phyloP scores from a whole-genome alignment of 2,888 invertebrate species.

The Synergus gifuensis region DNA sequence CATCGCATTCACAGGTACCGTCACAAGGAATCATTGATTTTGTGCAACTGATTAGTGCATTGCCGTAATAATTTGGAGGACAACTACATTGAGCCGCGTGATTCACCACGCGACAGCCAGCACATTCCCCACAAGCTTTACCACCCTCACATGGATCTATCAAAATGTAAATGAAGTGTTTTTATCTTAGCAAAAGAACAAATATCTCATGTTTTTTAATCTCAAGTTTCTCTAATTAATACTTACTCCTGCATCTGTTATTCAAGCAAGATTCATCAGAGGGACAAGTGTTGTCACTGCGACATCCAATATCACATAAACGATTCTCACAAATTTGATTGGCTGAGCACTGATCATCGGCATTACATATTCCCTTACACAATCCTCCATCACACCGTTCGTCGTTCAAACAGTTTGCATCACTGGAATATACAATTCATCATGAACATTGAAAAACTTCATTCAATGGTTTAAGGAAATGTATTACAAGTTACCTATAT shows the following conservation, averaged over 20 bases:
- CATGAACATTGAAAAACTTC: neutral
- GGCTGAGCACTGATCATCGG: constrained; percentile 87
- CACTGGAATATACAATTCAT: constrained; percentile 78
- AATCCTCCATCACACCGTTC: constrained; percentile 91
- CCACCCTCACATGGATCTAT: constrained; percentile 88
- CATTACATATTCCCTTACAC: constrained; percentile 92
- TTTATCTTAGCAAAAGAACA: neutral
- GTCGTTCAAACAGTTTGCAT: constrained; percentile 89
- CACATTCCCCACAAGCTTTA: constrained; percentile 89
- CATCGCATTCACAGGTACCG: constrained; percentile 89
- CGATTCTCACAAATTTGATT: constrained; percentile 93
- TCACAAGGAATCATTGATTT: constrained; percentile 86
- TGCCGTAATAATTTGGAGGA: constrained; percentile 88
- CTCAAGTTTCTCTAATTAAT: neutral
- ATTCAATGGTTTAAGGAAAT: neutral
- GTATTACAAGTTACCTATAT: neutral
- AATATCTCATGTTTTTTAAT: too few relatives aligned
- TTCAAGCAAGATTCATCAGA: constrained; percentile 88
- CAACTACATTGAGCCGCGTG: constrained; percentile 94
- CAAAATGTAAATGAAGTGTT: neutral
- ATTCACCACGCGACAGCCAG: constrained; percentile 89
- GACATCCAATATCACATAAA: constrained; percentile 91
- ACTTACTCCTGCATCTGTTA: constrained; percentile 88
- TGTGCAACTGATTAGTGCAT: constrained; percentile 88
- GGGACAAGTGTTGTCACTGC: constrained; percentile 89